A percentile compares a stretch with the other conserved stretches of the same genome.
Evolutionary conservation across 2,797 vertebrate species (phyloP).

Genomic region (Melanotaenia trifasciata): DNA sequence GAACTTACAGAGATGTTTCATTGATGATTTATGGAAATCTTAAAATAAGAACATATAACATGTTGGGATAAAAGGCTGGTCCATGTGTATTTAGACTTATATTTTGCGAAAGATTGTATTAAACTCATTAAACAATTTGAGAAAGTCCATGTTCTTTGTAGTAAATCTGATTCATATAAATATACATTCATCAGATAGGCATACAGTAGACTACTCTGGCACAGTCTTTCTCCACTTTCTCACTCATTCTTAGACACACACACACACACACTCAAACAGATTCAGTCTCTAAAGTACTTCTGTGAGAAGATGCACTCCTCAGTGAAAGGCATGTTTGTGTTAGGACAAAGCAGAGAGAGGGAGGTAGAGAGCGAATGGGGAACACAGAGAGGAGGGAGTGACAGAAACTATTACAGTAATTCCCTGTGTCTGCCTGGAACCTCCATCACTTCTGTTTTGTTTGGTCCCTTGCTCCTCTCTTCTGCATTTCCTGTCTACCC

Average conservation of each 20-base stretch:
- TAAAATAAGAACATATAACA: no score
- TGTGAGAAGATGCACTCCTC: conserved; percentile 55
- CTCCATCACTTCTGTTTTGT: conserved; percentile 76
- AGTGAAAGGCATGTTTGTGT: conserved; percentile 59
- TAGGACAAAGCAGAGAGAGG: conserved; percentile 57
- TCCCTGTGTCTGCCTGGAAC: conserved; percentile 70
- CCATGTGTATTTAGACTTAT: no score
- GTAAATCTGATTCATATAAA: no score
- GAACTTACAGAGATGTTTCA: no score
- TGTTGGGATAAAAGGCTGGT: no score
- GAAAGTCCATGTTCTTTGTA: no score
- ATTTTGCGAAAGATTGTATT: no score
- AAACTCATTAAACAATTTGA: no score
- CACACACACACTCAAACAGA: conserved; percentile 27
- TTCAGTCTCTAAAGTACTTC: conserved; percentile 50
- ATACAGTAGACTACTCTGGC: background rate
- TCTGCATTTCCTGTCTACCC: conserved; percentile 40
- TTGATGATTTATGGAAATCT: no score
- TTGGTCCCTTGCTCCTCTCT: conserved; percentile 60
- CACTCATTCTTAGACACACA: background rate
- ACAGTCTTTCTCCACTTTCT: conserved; percentile 9
- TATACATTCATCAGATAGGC: no score
- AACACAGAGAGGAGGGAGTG: conserved; percentile 64
- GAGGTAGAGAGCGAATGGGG: conserved; percentile 46
- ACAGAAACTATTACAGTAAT: conserved; percentile 79